Conservation (phyloP, 1,140 invertebrate species). For the Zaprionus kolodkinae region DNA sequence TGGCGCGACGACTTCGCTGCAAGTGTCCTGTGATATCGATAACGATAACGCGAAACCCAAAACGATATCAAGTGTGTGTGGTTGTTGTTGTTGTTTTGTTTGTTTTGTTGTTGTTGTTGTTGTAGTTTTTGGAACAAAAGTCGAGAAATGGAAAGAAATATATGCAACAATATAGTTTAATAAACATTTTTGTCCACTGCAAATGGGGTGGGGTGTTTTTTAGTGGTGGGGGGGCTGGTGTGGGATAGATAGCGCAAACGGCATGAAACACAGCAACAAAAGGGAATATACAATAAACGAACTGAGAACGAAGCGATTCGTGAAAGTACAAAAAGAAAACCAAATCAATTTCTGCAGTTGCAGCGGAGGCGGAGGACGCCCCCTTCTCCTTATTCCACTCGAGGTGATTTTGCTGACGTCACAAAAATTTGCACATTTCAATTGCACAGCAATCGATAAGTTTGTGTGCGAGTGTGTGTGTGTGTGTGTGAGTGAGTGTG, state of each 20-base stretch:
- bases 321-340: conserved; percentile 43
- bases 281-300: conserved; percentile 52
- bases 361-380: conserved; percentile 30
- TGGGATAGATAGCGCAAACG: neutral
- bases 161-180: conserved; percentile 58
- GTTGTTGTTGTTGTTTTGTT: conserved; percentile 37
- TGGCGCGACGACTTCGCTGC: conserved; percentile 61
- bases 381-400: conserved; percentile 1
- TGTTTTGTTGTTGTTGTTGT: conserved; percentile 38
- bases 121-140: conserved; percentile 61
- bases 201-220: neutral
- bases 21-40: conserved; percentile 64
- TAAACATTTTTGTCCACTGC: conserved; percentile 41
- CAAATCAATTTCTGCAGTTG: conserved; percentile 41
- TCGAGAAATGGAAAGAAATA: conserved; percentile 78
- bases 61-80: conserved; percentile 31
- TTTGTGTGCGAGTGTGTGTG: conserved; percentile 10
- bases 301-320: conserved; percentile 60
- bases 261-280: conserved; percentile 64
- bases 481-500: conserved; percentile 21
- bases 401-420: conserved; percentile 50
- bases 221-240: too few relatives aligned
- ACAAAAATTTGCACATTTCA: conserved; percentile 45
- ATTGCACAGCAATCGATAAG: conserved; percentile 63
- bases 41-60: conserved; percentile 8